Base-by-base conservation (phyloP, 2,888 invertebrate genomes). In the Athetis lepigone region DNA sequence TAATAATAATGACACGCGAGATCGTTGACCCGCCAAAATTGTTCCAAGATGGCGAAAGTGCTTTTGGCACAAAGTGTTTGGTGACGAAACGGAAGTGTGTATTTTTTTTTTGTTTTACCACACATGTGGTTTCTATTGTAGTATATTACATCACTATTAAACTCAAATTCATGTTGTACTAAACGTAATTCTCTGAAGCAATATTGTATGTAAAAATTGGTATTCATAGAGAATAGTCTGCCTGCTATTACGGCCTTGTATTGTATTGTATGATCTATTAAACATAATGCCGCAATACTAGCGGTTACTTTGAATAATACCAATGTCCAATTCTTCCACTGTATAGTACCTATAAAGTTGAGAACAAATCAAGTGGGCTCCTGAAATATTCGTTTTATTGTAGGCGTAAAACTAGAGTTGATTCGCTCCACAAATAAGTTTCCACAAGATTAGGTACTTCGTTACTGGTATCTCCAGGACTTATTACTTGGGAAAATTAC, bases 11-110 rank as follows among this genome's bases (percentile, higher is more conserved):
- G 51, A 57, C 37, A 45, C 43, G 52, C 56, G n/a, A 43, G 72
- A 42, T 13, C 73, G 36, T 54, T 77, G 72, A 70, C 72, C 66
- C 54, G n/a, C 50, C 42, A 58, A 63, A 68, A 65, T 59, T n/a
- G 7, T 37, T 58, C 4, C 18, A 62, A 69, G 18, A 69, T 62
- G 45, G 49, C 52, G 27, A 23, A 13, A n/a, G n/a, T n/a, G n/a
- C n/a, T 37, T 64, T 43, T 33, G 6, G 27, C 64, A 19, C 27
- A 42, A 36, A 21, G 11, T 27, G 18, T 27, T 67, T 54, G 8
- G n/a, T 27, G 8, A 65, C 13, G 2, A n/a, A 19, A 4, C 21
- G 21, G 66, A 63, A 63, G 39, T 40, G 23, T 37, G 4, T 25
- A 4, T 13, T 13, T 21, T 4, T 9, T 9, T 11, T 7, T 39